Conservation (phyloP, 2,113 vertebrate species). For the Nothocercus nigrocapillus region DNA sequence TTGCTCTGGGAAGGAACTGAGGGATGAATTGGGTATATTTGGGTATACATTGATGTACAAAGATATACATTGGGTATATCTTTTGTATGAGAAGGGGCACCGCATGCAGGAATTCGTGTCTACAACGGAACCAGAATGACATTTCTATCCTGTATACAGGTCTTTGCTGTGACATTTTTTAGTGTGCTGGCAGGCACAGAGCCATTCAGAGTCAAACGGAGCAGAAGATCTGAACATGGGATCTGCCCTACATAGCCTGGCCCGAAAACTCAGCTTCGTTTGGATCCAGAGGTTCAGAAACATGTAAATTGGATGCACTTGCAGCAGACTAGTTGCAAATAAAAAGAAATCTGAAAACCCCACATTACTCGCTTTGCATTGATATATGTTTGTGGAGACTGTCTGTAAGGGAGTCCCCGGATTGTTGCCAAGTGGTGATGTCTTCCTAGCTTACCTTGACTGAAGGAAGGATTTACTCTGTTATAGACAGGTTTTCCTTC, state of each 20-base stretch:
- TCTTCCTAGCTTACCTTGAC: neutral
- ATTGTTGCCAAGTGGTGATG: neutral
- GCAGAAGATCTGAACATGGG: neutral
- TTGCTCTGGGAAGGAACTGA: neutral
- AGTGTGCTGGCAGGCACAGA: neutral
- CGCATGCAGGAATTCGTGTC: neutral
- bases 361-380: neutral
- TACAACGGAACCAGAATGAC: neutral
- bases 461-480: neutral
- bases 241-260: neutral
- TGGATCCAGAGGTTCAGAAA: neutral
- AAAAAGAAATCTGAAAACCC: neutral
- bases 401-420: neutral
- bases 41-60: too few species aligned
- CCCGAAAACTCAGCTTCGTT: neutral
- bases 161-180: neutral
- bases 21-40: neutral
- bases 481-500: neutral
- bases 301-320: neutral
- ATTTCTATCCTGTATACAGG: neutral
- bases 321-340: neutral
- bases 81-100: neutral
- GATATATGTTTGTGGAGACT: neutral
- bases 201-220: neutral
- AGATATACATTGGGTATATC: fast-evolving